Conservation (phyloP, 2,113 vertebrate species). For the Poeciliopsis turrubarensis region DNA sequence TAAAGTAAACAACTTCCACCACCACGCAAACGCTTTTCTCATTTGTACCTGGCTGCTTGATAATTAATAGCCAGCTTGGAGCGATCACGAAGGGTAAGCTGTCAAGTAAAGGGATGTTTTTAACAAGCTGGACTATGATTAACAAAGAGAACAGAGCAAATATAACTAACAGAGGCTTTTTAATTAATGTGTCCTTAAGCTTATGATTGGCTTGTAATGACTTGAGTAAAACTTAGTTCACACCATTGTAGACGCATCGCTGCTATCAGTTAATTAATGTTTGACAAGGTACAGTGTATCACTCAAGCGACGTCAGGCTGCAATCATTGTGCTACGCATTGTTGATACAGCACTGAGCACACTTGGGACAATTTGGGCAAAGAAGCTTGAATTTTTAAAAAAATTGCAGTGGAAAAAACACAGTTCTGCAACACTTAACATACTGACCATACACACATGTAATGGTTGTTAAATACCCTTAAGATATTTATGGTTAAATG, state of each 20-base stretch:
- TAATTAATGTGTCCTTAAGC: slow-evolving; percentile 59
- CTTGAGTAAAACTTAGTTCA: slow-evolving; percentile 41
- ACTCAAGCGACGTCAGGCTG: slow-evolving; percentile 70
- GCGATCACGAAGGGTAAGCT: slow-evolving; percentile 46
- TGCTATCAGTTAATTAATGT: slow-evolving; percentile 79
- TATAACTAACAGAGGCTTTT: slow-evolving; percentile 48
- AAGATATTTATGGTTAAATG: slow-evolving; percentile 19
- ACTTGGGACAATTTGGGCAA: slow-evolving; percentile 62
- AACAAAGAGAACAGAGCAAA: slow-evolving; percentile 39
- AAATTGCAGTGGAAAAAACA: slow-evolving; percentile 38
- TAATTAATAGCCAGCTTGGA: slow-evolving; percentile 57
- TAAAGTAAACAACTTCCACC: slow-evolving; percentile 64
- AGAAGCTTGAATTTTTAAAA: slow-evolving; percentile 71
- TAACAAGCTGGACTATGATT: slow-evolving; percentile 49
- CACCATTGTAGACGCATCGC: slow-evolving; percentile 48
- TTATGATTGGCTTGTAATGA: slow-evolving; percentile 50
- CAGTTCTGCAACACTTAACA: slow-evolving; percentile 67
- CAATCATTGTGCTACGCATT: slow-evolving; percentile 66
- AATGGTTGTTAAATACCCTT: slow-evolving; percentile 61
- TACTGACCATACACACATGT: slow-evolving; percentile 50
- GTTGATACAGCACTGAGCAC: slow-evolving; percentile 73
- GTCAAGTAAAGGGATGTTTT: slow-evolving; percentile 50
- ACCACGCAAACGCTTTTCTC: slow-evolving; percentile 36
- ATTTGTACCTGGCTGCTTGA: slow-evolving; percentile 54
- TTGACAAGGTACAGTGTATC: slow-evolving; percentile 76